A percentile compares a stretch with the other conserved stretches of the same genome.
Evolutionary conservation across 2,888 invertebrate genomes (phyloP).

Genomic region (Cheilosia variabilis): DNA sequence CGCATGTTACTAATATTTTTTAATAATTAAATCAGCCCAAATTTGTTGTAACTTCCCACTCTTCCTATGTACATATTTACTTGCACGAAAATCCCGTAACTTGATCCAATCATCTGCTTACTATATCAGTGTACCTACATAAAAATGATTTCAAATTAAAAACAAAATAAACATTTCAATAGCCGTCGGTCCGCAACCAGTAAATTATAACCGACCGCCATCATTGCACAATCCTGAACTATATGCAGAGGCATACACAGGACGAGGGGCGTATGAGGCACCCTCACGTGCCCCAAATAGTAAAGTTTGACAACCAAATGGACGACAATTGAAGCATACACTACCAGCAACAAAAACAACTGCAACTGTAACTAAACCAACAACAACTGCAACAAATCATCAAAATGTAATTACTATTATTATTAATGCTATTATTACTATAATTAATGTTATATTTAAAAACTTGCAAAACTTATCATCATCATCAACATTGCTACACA

Average conservation of each 20-base stretch:
- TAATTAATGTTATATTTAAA: slow-evolving; percentile 71
- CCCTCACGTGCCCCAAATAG: slow-evolving; percentile 80
- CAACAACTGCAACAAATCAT: slow-evolving; percentile 71
- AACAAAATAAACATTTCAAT: slow-evolving; percentile 12
- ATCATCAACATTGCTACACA: slow-evolving; percentile 58
- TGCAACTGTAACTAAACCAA: slow-evolving; percentile 55
- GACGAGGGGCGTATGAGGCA: slow-evolving; percentile 82
- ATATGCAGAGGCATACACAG: slow-evolving; percentile 83
- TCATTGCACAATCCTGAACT: slow-evolving; percentile 82
- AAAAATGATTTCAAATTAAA: neutral
- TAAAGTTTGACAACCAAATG: slow-evolving; percentile 82
- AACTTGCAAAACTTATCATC: slow-evolving; percentile 61
- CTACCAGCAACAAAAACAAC: slow-evolving; percentile 77
- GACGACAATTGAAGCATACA: slow-evolving; percentile 75
- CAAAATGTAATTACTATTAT: slow-evolving; percentile 74
- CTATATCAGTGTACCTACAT: neutral
- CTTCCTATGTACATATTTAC: slow-evolving; percentile 7
- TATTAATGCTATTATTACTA: slow-evolving; percentile 72
- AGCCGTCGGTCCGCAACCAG: slow-evolving; percentile 84
- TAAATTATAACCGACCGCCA: slow-evolving; percentile 84
- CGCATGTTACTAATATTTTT: no score
- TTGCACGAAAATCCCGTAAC: slow-evolving; percentile 3
- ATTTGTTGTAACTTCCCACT: neutral
- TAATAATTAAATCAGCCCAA: no score
- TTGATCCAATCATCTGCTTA: neutral